phyloP scores from a whole-genome alignment of 1,140 invertebrate species.

The Laupala kohalensis region DNA sequence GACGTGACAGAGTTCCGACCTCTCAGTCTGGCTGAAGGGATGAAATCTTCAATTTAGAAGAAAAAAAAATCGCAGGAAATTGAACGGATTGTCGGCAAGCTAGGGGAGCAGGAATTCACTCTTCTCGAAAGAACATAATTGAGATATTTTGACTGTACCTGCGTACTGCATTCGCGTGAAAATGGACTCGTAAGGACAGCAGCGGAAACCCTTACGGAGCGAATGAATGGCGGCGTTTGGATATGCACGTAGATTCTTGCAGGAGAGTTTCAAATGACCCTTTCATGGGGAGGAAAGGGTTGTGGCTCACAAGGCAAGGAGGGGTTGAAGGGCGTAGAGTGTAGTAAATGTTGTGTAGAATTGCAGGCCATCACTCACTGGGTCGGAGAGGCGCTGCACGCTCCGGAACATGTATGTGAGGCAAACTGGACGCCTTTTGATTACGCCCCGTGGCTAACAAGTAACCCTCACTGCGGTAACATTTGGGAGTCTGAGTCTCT shows the following conservation, averaged over 20 bases:
- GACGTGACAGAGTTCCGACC: neutral
- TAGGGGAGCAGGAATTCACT: neutral
- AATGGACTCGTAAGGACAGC: neutral
- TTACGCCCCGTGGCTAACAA: too few species aligned
- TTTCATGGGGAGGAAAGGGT: neutral
- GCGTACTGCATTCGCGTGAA: too few species aligned
- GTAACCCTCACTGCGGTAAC: too few species aligned
- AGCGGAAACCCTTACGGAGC: neutral
- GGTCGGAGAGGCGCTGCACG: neutral
- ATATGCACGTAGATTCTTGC: neutral
- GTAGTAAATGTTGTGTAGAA: neutral
- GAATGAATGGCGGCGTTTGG: too few species aligned
- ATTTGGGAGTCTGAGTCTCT: too few species aligned
- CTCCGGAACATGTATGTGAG: neutral
- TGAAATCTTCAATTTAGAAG: neutral
- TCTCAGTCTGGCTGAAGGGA: neutral
- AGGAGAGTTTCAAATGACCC: neutral
- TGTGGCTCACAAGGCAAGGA: neutral
- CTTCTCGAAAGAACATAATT: neutral
- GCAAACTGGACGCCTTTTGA: neutral
- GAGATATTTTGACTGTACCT: neutral
- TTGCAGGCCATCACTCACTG: neutral
- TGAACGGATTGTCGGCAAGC: neutral
- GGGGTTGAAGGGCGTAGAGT: neutral
- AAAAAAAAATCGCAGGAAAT: neutral